These are phyloP conservation scores for Ophion slaviceki DNA, from an alignment of 2,888 invertebrate genomes.

Conservation along the genomic window DNA sequence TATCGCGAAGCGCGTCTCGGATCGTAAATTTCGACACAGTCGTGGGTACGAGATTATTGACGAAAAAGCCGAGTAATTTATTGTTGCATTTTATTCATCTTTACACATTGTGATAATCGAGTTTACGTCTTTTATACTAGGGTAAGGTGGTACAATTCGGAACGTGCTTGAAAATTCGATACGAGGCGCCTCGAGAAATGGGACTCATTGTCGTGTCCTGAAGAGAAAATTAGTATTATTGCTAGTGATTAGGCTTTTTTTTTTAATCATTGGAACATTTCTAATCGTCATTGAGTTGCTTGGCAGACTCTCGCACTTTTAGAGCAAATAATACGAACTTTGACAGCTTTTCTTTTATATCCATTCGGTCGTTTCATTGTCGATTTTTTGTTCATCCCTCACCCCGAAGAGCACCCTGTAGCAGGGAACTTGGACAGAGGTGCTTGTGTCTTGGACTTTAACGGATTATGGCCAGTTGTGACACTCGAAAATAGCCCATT, in stretches of 20 bases:
- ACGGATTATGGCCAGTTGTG: too few relatives aligned
- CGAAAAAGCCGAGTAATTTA: slow-evolving; percentile 42
- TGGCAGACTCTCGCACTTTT: background rate
- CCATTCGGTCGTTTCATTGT: background rate
- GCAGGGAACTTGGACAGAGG: background rate
- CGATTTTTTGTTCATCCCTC: background rate
- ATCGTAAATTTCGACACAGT: slow-evolving; percentile 14
- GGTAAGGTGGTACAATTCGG: slow-evolving; percentile 28
- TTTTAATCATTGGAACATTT: background rate
- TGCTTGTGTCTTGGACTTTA: background rate
- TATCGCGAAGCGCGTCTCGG: slow-evolving; percentile 35
- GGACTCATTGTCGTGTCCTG: background rate
- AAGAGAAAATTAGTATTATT: background rate
- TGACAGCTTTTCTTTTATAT: background rate
- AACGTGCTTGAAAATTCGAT: background rate
- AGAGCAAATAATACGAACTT: background rate
- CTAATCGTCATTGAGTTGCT: background rate
- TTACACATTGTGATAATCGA: slow-evolving; percentile 76
- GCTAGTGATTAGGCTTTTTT: background rate
- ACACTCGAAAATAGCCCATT: too few relatives aligned
- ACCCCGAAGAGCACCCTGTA: background rate
- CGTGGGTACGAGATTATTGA: slow-evolving; percentile 24
- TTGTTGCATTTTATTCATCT: slow-evolving; percentile 72
- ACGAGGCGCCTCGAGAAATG: background rate
- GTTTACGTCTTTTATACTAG: slow-evolving; percentile 67